phyloP scores from a whole-genome alignment of 2,888 invertebrate genomes.

The Cremastobaeus sp. region DNA sequence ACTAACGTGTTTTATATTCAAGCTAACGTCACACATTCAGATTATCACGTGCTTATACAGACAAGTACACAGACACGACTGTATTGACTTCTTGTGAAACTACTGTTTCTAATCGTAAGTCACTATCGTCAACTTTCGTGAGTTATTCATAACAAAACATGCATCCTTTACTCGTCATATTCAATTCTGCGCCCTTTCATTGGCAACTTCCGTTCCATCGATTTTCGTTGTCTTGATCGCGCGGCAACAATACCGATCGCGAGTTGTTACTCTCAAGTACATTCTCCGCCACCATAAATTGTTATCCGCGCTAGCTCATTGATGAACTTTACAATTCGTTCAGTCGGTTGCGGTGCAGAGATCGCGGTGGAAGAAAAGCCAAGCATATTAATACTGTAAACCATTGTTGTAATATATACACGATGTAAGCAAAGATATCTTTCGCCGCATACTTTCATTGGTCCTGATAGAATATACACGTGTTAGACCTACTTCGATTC shows the following conservation, averaged over 20 bases:
- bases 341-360: slow-evolving; percentile 28
- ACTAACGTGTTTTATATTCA: slow-evolving; percentile 35
- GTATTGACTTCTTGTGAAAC: slow-evolving; percentile 10
- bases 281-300: too few relatives aligned
- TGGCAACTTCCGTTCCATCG: background rate
- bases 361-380: slow-evolving; percentile 36
- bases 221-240: too few relatives aligned
- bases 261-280: too few relatives aligned
- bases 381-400: slow-evolving; percentile 42
- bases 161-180: slow-evolving; percentile 10
- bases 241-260: slow-evolving; percentile 33
- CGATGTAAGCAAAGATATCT: slow-evolving; percentile 45
- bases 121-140: slow-evolving; percentile 8
- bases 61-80: too few relatives aligned
- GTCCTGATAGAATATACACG: slow-evolving; percentile 43
- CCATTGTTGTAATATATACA: slow-evolving; percentile 49
- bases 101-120: background rate
- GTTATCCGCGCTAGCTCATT: slow-evolving; percentile 55
- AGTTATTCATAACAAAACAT: slow-evolving; percentile 6
- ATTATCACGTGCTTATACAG: too few relatives aligned
- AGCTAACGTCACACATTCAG: too few relatives aligned
- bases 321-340: slow-evolving; percentile 35
- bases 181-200: background rate
- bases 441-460: slow-evolving; percentile 43
- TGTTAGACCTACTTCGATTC: slow-evolving; percentile 34